Conservation (phyloP, 2,888 invertebrate species). For the Argynnis bischoffii region DNA sequence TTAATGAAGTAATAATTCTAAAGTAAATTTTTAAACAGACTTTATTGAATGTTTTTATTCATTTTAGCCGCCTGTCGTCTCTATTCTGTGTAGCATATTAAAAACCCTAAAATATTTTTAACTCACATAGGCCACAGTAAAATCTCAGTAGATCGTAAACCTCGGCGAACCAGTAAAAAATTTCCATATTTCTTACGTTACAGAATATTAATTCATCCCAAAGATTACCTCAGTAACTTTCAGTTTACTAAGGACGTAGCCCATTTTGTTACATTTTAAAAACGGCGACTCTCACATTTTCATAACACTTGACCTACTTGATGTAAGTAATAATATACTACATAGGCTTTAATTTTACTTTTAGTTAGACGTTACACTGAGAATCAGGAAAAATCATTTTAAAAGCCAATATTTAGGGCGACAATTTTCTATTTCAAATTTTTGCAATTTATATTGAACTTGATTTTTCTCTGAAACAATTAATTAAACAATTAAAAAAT, state of each 20-base stretch:
- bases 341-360: neutral
- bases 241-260: constrained; percentile 9
- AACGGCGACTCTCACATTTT: constrained; percentile 8
- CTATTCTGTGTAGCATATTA: neutral
- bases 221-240: constrained; percentile 19
- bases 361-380: neutral
- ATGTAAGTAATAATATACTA: neutral
- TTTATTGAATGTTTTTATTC: too few relatives aligned
- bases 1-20: too few relatives aligned
- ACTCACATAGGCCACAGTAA: constrained; percentile 13
- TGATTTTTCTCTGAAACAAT: too few relatives aligned
- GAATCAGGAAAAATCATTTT: too few relatives aligned
- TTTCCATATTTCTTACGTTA: constrained; percentile 21
- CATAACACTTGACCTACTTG: constrained; percentile 14
- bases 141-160: constrained; percentile 19
- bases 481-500: too few relatives aligned
- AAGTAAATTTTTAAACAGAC: too few relatives aligned
- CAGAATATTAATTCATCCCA: constrained; percentile 21
- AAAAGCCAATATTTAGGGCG: too few relatives aligned
- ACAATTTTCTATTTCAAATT: too few relatives aligned
- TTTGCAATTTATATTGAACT: too few relatives aligned
- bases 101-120: constrained; percentile 1
- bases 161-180: constrained; percentile 16
- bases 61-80: too few relatives aligned
- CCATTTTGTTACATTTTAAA: constrained; percentile 11